Conservation (phyloP, 1,140 invertebrate genomes). For the Zophobas atratus region DNA sequence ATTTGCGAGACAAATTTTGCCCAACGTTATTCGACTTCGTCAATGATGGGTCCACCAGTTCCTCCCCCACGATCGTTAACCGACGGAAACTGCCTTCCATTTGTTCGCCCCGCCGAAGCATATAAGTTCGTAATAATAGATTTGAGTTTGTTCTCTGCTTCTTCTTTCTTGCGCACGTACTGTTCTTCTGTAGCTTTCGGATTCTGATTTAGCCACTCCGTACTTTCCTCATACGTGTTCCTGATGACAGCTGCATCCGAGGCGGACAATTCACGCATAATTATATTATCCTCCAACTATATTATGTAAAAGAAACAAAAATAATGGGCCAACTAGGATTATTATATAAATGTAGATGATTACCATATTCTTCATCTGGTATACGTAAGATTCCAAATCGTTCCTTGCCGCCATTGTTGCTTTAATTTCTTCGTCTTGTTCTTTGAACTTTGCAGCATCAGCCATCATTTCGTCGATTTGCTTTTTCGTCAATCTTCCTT, state of each 20-base stretch:
- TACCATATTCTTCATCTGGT: constrained; percentile 75
- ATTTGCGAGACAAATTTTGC: background rate
- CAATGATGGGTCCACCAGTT: constrained; percentile 75
- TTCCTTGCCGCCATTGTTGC: constrained; percentile 77
- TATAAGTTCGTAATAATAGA: constrained; percentile 71
- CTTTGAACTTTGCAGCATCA: constrained; percentile 73
- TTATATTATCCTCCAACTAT: constrained; percentile 63
- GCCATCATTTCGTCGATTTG: constrained; percentile 74
- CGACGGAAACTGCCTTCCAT: constrained; percentile 68
- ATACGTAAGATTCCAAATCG: constrained; percentile 81
- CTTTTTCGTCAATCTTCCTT: constrained; percentile 66
- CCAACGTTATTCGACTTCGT: constrained; percentile 77
- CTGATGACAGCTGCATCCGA: constrained; percentile 67
- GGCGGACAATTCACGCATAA: constrained; percentile 63
- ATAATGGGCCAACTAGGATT: no score
- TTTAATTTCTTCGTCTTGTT: constrained; percentile 71
- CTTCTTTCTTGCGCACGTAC: constrained; percentile 73
- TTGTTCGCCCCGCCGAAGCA: constrained; percentile 45
- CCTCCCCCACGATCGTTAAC: constrained; percentile 62
- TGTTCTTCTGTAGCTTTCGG: constrained; percentile 74
- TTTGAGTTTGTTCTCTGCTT: constrained; percentile 71
- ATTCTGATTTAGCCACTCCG: constrained; percentile 79
- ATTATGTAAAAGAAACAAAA: no score
- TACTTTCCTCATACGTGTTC: constrained; percentile 70
- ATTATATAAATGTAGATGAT: background rate